Percentiles rank a stretch among this genome's conserved stretches.
Conservation (phyloP, 2,888 invertebrate genomes). For the Euphydryas editha region DNA sequence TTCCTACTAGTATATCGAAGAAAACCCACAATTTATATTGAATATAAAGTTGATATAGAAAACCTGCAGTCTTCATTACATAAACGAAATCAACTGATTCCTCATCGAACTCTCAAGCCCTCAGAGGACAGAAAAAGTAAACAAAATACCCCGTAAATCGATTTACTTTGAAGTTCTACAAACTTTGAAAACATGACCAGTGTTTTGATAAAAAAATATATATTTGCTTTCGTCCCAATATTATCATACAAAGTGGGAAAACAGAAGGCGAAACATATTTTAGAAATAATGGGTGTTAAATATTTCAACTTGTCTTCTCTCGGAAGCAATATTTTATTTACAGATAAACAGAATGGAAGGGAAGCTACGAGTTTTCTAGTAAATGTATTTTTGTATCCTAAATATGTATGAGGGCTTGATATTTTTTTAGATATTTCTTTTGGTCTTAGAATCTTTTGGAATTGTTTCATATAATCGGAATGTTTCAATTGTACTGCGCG, state of each 20-base stretch:
- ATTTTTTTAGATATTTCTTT: slow-evolving; percentile 25
- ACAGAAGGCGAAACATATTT: slow-evolving; percentile 40
- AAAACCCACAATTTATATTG: too few species aligned
- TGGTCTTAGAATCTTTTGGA: not conserved
- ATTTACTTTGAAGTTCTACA: slow-evolving; percentile 28
- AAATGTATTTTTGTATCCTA: slow-evolving; percentile 24
- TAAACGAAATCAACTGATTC: slow-evolving; percentile 15
- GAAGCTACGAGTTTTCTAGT: slow-evolving; percentile 22
- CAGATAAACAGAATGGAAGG: slow-evolving; percentile 33
- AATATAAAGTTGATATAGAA: not conserved
- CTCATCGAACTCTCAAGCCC: slow-evolving; percentile 7
- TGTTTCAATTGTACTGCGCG: not conserved
- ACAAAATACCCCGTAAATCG: slow-evolving; percentile 26
- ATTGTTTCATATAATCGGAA: not conserved
- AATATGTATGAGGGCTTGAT: slow-evolving; percentile 32
- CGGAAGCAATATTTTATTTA: slow-evolving; percentile 42
- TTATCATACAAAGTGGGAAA: slow-evolving; percentile 47
- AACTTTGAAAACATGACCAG: slow-evolving; percentile 16
- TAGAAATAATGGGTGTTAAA: slow-evolving; percentile 47
- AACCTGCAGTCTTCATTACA: slow-evolving; percentile 4
- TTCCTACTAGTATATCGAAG: too few species aligned
- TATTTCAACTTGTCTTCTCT: slow-evolving; percentile 46
- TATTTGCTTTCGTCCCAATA: slow-evolving; percentile 30
- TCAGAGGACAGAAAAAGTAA: slow-evolving; percentile 23
- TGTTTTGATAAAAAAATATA: slow-evolving; percentile 40